Evolutionary conservation across 2,113 vertebrate species (phyloP), one percentile per base, ranked within the genome.

Genomic region (Thunnus maccoyii): DNA sequence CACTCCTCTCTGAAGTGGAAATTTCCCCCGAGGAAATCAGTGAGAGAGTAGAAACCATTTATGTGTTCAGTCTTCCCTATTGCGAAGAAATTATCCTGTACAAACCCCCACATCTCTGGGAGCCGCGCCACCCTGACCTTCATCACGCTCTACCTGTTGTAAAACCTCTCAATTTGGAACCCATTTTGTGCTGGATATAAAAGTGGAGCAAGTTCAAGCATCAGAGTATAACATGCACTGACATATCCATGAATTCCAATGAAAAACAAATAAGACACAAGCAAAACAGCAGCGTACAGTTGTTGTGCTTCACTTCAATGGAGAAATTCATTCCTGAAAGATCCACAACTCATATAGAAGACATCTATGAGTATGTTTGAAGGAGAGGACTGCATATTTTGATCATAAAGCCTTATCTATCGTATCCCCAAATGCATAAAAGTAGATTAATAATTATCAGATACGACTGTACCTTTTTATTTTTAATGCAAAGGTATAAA

Each of bases 11-110:
- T 75, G 70, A 73, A 79, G 87, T 82, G 82, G 65, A 87, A 86
- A 83, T 89, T 82, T 80, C 82, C 89, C 88, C 65, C 25, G 82
- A 89, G 92, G 78, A 93, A 88, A 87, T 92, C 76, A 83, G 81
- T 18, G 3, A 66, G 74, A 79, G 69, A 75, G 75, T 75, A 77
- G 78, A 84, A 85, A 83, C 74, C 77, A 82, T 94, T 92, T 88
- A 84, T 78, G 86, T 78, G 51, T 65, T 84, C 76, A 62, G 71
- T 75, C 85, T 85, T 88, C 86, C 90, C 81, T 65, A 64, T 41
- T 74, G 66, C 70, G 75, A 36, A 69, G 64, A 88, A 91, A 92
- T 83, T 60, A 88, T 91, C 87, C 73, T 0, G 30, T 60, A 84
- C 76, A 72, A 69, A 52, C 85, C 22, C 83, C 66, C 78, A 65